Percentiles rank a stretch among this genome's conserved stretches.
Conservation (phyloP, 2,113 vertebrate genomes). For the Entosphenus tridentatus region DNA sequence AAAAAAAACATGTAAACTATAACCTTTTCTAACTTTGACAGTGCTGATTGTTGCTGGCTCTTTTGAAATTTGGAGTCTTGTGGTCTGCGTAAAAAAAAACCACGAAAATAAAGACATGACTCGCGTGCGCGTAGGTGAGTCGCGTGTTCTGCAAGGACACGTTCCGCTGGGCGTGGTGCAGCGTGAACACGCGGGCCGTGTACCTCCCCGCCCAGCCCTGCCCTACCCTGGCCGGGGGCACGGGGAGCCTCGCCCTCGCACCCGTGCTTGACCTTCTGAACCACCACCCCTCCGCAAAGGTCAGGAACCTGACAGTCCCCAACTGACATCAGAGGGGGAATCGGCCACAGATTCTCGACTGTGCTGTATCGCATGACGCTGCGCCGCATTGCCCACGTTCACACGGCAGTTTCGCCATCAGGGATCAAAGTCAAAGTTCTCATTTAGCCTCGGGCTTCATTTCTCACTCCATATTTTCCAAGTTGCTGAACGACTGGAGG, state of each 20-base stretch:
- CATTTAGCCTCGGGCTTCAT: background rate
- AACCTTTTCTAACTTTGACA: too few species aligned
- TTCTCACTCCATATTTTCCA: background rate
- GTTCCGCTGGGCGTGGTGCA: constrained; percentile 79
- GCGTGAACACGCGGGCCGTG: constrained; percentile 66
- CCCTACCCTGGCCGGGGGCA: background rate
- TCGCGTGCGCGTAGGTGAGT: background rate
- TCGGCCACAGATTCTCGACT: background rate
- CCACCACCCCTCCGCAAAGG: constrained; percentile 54
- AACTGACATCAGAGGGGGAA: background rate
- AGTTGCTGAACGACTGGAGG: too few species aligned
- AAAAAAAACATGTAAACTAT: too few species aligned
- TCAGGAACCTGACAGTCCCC: constrained; percentile 18
- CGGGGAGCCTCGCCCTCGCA: constrained; percentile 29
- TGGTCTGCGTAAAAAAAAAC: too few species aligned
- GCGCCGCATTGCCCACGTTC: background rate
- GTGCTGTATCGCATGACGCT: background rate
- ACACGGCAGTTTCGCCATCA: background rate
- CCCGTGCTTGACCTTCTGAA: constrained; percentile 79
- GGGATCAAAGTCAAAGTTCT: background rate
- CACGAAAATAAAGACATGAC: too few species aligned
- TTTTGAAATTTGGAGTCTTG: too few species aligned
- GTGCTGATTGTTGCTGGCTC: too few species aligned
- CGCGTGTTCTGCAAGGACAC: constrained; percentile 30
- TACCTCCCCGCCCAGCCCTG: constrained; percentile 35